Conservation (phyloP, 2,113 vertebrate genomes). For the Choloepus hoffmanni region DNA sequence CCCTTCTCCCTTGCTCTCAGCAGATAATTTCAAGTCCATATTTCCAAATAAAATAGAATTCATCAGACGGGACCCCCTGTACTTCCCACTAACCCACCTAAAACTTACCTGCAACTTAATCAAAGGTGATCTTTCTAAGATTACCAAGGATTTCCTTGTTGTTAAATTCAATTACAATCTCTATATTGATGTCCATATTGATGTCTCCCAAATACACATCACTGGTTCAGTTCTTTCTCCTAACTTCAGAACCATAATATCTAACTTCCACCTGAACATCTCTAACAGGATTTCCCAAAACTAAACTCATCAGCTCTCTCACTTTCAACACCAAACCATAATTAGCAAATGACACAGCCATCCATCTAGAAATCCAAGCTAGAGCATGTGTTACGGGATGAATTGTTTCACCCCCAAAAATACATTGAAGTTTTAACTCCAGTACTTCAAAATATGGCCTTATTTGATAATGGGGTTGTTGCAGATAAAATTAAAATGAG, state of each 20-base stretch:
- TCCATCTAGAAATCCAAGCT: neutral
- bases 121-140: neutral
- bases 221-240: neutral
- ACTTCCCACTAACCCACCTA: neutral
- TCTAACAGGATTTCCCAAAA: neutral
- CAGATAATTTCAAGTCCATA: neutral
- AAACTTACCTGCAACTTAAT: neutral
- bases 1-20: neutral
- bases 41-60: neutral
- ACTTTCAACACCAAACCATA: neutral
- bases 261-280: neutral
- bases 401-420: too few species aligned
- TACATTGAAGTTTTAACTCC: too few species aligned
- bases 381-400: neutral
- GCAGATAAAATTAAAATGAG: too few species aligned
- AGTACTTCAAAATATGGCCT: too few species aligned
- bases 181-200: neutral
- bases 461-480: too few species aligned
- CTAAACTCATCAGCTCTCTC: neutral
- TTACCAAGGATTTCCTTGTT: neutral
- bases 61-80: neutral
- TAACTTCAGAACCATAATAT: neutral
- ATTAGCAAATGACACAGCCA: neutral
- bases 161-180: neutral
- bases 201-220: neutral